Percentiles rank a stretch among this genome's conserved stretches.
phyloP scores from a whole-genome alignment of 2,888 invertebrate species.

The Gasteruption jaculator region DNA sequence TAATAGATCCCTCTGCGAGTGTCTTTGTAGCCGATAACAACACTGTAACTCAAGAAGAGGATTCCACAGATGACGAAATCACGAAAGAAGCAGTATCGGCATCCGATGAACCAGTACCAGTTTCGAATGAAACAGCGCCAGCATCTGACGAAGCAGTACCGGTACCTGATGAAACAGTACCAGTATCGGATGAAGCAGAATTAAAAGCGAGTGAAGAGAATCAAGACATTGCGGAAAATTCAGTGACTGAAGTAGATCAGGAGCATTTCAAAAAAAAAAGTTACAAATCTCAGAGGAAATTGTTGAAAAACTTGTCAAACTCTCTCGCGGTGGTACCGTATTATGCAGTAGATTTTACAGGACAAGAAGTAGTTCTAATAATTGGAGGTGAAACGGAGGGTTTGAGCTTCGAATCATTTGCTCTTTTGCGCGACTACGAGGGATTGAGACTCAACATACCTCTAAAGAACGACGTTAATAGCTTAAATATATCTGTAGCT shows the following conservation, averaged over 20 bases:
- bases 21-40: slow-evolving; percentile 70
- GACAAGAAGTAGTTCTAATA: slow-evolving; percentile 61
- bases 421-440: slow-evolving; percentile 57
- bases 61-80: not conserved
- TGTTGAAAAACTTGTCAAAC: slow-evolving; percentile 23
- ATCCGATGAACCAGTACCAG: not conserved
- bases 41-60: slow-evolving; percentile 8
- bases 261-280: not conserved
- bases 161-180: too few relatives aligned
- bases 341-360: slow-evolving; percentile 58
- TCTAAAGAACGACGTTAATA: slow-evolving; percentile 70
- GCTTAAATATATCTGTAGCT: slow-evolving; percentile 81
- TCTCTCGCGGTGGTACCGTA: slow-evolving; percentile 61
- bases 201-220: slow-evolving; percentile 3
- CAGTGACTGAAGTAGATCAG: slow-evolving; percentile 11
- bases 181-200: slow-evolving; percentile 3
- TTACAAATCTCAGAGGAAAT: slow-evolving; percentile 2
- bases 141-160: too few relatives aligned
- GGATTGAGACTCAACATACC: slow-evolving; percentile 76
- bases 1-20: slow-evolving; percentile 54
- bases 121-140: too few relatives aligned
- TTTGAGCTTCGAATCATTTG: slow-evolving; percentile 68
- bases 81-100: not conserved
- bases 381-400: slow-evolving; percentile 89
- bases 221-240: slow-evolving; percentile 4